Evolutionary conservation across 2,797 vertebrate species (phyloP), one percentile per base, ranked within the genome.

Genomic region (Chelon labrosus): DNA sequence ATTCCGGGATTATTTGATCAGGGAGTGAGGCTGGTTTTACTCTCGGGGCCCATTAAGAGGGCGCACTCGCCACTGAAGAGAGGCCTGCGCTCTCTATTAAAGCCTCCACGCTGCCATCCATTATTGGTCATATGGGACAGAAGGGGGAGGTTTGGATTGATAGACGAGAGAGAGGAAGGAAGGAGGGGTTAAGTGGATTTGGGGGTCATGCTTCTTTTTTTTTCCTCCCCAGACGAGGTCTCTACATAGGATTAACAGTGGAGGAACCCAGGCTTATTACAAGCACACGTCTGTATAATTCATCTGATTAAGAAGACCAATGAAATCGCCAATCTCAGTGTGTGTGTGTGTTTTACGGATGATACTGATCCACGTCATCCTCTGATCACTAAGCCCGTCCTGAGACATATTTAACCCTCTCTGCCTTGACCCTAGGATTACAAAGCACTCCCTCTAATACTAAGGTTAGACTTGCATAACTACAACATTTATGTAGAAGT

Each of bases 1-100:
- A 86, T 89, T 87, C 88, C 71, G 72, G 65, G 53, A 59, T 27
- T 88, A 89, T 93, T 89, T 88, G 87, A 90, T 93, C 84, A 86
- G 80, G 77, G 79, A 91, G 54, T 70, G 73, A 7, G 68, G 64
- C 50, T 64, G 2, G 52, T 83, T 90, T 88, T 27, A 6, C 86
- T 89, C 87, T 42, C 9, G 65, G 75, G 90, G 46, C 80, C 81
- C 80, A 90, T 90, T 86, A 79, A 64, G 27, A 70, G 41, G 77
- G 44, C 27, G 10, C 59, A 49, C 44, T 79, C 65, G 42, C 35
- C 77, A 69, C 88, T 73, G 62, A 73, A 54, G 74, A 80, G 72
- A 82, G 71, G 64, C 58, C 68, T 63, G 50, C 44, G 62, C 77
- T 78, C 69, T 86, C 71, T 84, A 79, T 88, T 85, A 87, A 85